Conservation (phyloP, 92 coral and sea anemone species). For the Porites divaricata region DNA sequence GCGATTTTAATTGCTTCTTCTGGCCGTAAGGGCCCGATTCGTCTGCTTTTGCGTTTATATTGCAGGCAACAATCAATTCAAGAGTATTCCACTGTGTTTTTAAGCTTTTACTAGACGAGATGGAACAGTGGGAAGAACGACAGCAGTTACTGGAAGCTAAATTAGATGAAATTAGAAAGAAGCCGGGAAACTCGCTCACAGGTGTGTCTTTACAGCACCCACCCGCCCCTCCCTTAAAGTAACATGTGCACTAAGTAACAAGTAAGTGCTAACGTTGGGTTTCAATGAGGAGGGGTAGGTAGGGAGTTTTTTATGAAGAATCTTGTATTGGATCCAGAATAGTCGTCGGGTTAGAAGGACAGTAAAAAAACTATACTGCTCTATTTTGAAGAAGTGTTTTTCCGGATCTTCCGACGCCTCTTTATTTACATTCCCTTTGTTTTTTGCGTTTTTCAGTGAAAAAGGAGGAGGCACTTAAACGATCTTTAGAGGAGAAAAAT, state of each 20-base stretch:
- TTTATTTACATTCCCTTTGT: neutral
- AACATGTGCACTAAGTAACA: too few relatives aligned
- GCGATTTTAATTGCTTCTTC: too few relatives aligned
- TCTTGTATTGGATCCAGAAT: too few relatives aligned
- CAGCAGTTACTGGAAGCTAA: constrained; percentile 71
- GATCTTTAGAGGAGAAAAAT: constrained; percentile 84
- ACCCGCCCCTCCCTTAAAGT: too few relatives aligned
- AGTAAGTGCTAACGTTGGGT: neutral
- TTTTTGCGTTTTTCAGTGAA: constrained; percentile 57
- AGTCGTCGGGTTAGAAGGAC: too few relatives aligned
- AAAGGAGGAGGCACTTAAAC: constrained; percentile 79
- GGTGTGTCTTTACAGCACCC: constrained; percentile 38
- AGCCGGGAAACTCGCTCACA: constrained; percentile 95
- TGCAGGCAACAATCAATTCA: too few relatives aligned
- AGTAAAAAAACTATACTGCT: too few relatives aligned
- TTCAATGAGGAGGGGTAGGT: neutral
- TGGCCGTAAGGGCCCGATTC: too few relatives aligned
- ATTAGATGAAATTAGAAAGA: constrained; percentile 85
- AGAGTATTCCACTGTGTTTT: neutral
- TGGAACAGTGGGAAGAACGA: constrained; percentile 85
- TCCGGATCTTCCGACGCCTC: too few relatives aligned
- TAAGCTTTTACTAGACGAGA: constrained; percentile 90
- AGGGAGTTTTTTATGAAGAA: too few relatives aligned
- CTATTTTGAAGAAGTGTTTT: too few relatives aligned
- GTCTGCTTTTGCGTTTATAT: too few relatives aligned